These are phyloP conservation scores for Psilopogon haemacephalus DNA, from an alignment of 2,113 vertebrate genomes.

Conservation along the genomic window DNA sequence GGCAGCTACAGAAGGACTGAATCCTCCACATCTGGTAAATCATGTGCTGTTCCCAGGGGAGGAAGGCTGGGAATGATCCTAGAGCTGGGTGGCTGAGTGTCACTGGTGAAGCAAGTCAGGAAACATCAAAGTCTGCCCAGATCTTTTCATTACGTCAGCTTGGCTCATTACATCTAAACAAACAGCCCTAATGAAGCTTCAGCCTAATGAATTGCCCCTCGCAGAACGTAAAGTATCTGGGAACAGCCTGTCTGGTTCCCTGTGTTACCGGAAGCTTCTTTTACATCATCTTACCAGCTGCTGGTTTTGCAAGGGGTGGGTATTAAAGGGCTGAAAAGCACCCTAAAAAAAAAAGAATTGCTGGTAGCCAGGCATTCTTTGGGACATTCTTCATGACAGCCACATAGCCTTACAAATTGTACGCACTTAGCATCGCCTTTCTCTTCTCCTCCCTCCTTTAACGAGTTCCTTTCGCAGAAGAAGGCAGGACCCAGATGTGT, in stretches of 20 bases:
- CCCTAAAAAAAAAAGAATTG: not conserved
- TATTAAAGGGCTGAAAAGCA: not conserved
- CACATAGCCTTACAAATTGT: not conserved
- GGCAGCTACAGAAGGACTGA: not conserved
- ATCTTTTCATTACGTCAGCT: not conserved
- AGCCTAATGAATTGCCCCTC: not conserved
- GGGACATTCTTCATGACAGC: not conserved
- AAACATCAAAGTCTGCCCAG: not conserved
- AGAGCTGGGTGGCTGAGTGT: not conserved
- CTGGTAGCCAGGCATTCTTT: not conserved
- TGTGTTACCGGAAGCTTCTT: not conserved
- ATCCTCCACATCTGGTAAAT: not conserved
- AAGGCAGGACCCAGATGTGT: not conserved
- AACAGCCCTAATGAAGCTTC: not conserved
- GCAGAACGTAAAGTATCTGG: not conserved
- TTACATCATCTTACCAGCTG: not conserved
- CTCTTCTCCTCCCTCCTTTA: not conserved
- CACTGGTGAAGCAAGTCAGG: not conserved
- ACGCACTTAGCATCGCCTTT: not conserved
- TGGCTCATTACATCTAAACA: not conserved
- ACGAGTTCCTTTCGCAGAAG: slow-evolving; percentile 15
- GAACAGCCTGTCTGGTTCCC: not conserved
- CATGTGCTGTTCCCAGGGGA: not conserved
- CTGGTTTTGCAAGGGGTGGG: not conserved
- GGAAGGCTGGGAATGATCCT: not conserved